A percentile compares a stretch with the other conserved stretches of the same genome.
Evolutionary conservation across 2,797 vertebrate genomes (phyloP).

Genomic region (Bufotes viridis): DNA sequence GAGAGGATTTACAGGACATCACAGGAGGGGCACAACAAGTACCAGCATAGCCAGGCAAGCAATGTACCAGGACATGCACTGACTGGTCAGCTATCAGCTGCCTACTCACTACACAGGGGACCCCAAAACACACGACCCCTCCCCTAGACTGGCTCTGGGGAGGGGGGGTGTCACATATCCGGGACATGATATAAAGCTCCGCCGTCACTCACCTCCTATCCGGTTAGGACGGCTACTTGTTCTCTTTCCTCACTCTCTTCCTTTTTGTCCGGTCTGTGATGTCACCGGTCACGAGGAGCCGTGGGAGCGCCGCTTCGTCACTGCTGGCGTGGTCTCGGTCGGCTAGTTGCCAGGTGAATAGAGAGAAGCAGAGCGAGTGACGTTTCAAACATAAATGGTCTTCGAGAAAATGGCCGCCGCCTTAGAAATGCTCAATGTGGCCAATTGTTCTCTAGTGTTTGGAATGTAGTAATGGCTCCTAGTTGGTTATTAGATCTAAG

Average conservation of each 20-base stretch:
- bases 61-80: not conserved
- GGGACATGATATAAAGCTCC: no score
- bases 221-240: not conserved
- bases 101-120: not conserved
- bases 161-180: no score
- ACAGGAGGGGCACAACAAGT: not conserved
- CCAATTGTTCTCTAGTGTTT: not conserved
- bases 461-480: not conserved
- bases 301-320: conserved; percentile 35
- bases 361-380: not conserved
- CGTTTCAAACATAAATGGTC: not conserved
- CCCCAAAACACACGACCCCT: not conserved
- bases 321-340: not conserved
- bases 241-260: conserved; percentile 61
- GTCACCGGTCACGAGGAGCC: conserved; percentile 47
- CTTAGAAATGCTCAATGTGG: no score
- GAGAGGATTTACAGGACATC: not conserved
- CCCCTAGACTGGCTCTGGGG: no score
- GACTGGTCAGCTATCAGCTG: not conserved
- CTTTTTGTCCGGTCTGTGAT: conserved; percentile 64
- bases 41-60: not conserved
- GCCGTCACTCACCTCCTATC: conserved; percentile 17
- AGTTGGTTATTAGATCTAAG: not conserved
- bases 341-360: not conserved
- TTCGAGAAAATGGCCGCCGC: conserved; percentile 26